phyloP scores from a whole-genome alignment of 2,888 invertebrate genomes.

The Gryllus longicercus region DNA sequence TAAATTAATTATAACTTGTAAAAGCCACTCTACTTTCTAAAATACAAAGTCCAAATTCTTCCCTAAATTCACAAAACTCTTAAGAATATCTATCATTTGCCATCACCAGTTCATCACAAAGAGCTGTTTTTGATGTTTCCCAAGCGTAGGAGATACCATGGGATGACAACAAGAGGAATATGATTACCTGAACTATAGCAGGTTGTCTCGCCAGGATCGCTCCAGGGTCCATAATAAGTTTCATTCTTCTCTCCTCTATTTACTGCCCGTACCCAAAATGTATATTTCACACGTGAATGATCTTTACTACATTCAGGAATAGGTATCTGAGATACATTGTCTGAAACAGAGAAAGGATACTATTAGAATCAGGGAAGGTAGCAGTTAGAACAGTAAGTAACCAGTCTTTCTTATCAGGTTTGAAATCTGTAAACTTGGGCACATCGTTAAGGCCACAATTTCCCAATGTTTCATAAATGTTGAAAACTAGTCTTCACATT shows the following conservation, averaged over 20 bases:
- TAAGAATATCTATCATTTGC: too few relatives aligned
- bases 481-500: too few relatives aligned
- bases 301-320: conserved; percentile 46
- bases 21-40: too few relatives aligned
- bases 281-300: conserved; percentile 40
- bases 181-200: conserved; percentile 46
- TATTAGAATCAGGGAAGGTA: conserved; percentile 29
- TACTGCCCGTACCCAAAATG: conserved; percentile 47
- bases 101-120: background rate
- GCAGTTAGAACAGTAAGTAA: too few relatives aligned
- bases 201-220: conserved; percentile 46
- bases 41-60: too few relatives aligned
- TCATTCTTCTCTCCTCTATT: conserved; percentile 43
- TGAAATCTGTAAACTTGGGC: conserved; percentile 35
- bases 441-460: conserved; percentile 18
- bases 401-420: conserved; percentile 31
- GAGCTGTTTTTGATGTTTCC: background rate
- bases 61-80: too few relatives aligned
- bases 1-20: too few relatives aligned
- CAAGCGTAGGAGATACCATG: conserved; percentile 23
- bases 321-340: conserved; percentile 43
- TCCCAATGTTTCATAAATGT: too few relatives aligned
- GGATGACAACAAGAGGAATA: conserved; percentile 27
- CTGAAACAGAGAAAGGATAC: conserved; percentile 33
- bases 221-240: conserved; percentile 48